Base-by-base conservation (phyloP, 2,113 vertebrate genomes). In the Chunga burmeisteri region DNA sequence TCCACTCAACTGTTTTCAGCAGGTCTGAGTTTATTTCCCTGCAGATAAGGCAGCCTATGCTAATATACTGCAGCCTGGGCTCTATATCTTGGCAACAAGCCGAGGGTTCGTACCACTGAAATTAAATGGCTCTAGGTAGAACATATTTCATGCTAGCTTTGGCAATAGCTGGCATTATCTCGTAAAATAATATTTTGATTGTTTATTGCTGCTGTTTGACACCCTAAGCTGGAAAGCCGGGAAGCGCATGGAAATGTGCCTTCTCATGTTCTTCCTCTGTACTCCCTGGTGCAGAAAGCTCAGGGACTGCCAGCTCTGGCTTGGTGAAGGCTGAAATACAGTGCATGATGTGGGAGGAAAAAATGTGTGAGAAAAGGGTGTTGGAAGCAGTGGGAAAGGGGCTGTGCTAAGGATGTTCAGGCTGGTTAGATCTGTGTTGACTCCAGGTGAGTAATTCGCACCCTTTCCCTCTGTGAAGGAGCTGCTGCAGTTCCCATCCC, bases 21-120 rank as follows among this genome's bases (percentile, higher is more conserved):
- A 85, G 96, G 95, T 95, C 95, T 94, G 96, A 30, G 65, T 96
- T 97, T 95, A 90, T 97, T 96, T 97, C 97, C 96, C 93, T 62
- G 94, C 96, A 97, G 97, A 97, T 93, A 68, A 97, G 90, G 84
- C 95, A 96, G 96, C 92, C 95, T 70, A 42, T 84, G 90, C 93
- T 84, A 61, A 88, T 68, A 26, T 20, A 5, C 90, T 1, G 89
- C 94, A 94, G 94, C 85, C 94, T 15, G 93, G 94, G 70, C 94
- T 92, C 86, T 30, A 61, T 21, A 29, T 4, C 92, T 82, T 59
- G 87, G 95, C 89, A 86, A 32, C 38, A 2, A 40, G 89, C 61
- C 8, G 46, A 66, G 82, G 49, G 36, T 44, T 26, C 4, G 6
- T 89, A 42, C 52, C 92, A 29, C 63, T 3, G 49, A 53, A 78